phyloP scores from a whole-genome alignment of 2,113 vertebrate genomes.

The Alouatta palliata region DNA sequence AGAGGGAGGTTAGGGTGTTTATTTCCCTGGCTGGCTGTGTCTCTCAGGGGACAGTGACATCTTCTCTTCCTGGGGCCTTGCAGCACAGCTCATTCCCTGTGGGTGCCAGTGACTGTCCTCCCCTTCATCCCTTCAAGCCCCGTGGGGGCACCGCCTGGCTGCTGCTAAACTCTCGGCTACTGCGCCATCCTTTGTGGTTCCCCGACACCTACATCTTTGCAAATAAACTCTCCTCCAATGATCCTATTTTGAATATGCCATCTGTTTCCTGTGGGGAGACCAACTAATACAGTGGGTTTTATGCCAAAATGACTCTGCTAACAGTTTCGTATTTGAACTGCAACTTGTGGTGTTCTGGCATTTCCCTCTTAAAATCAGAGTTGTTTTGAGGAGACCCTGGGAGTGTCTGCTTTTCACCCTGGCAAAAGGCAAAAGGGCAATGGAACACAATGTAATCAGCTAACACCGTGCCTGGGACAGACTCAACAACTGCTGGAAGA shows the following conservation, averaged over 20 bases:
- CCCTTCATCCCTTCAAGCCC: neutral
- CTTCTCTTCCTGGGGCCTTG: neutral
- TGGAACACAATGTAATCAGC: neutral
- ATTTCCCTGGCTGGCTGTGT: neutral
- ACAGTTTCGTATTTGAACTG: neutral
- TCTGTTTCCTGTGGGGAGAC: slow-evolving; percentile 42
- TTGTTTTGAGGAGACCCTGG: neutral
- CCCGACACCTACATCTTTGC: neutral
- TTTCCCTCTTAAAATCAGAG: neutral
- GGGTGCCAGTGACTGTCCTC: neutral
- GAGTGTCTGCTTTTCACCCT: neutral
- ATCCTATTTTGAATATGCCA: slow-evolving; percentile 33
- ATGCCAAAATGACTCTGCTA: neutral
- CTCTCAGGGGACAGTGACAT: neutral
- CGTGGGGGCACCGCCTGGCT: neutral
- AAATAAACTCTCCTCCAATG: slow-evolving; percentile 23
- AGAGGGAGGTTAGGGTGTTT: neutral
- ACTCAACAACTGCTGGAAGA: neutral
- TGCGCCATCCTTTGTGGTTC: neutral
- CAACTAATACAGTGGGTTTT: neutral
- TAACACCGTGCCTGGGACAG: neutral
- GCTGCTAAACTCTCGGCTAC: neutral
- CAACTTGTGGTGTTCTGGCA: neutral
- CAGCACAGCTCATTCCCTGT: neutral
- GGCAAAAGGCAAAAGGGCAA: neutral